Evolutionary conservation across 2,113 vertebrate species (phyloP).

Genomic region (Anser cygnoides): DNA sequence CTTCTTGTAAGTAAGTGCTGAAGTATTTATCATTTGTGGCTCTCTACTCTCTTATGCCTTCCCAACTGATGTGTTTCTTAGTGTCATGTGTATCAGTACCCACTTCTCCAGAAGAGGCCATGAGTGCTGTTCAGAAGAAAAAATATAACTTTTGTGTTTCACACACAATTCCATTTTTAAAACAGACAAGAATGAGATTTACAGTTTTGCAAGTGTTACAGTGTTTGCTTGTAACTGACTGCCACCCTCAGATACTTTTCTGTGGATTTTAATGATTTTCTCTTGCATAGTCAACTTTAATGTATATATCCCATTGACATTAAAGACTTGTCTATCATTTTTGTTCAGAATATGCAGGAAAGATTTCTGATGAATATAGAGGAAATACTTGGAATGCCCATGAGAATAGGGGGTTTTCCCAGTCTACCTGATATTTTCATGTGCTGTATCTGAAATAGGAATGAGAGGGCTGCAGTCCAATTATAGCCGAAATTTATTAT

Average conservation of each 20-base stretch:
- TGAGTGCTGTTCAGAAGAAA: neutral
- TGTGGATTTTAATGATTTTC: neutral
- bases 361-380: neutral
- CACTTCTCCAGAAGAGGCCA: neutral
- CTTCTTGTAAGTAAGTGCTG: neutral
- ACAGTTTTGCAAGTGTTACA: neutral
- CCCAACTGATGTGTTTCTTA: neutral
- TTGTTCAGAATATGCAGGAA: neutral
- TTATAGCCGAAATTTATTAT: neutral
- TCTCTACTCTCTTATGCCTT: neutral
- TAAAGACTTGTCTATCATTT: neutral
- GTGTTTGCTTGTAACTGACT: neutral
- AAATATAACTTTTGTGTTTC: neutral
- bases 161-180: neutral
- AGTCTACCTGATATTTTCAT: neutral
- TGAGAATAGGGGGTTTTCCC: neutral
- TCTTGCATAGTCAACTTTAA: neutral
- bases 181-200: neutral
- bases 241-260: conserved; percentile 14
- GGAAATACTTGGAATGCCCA: neutral
- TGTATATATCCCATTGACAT: neutral
- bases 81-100: fast-evolving
- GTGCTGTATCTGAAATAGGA: neutral
- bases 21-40: neutral
- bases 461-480: neutral